Base-by-base conservation (phyloP, 2,797 vertebrate species). In the Takifugu ocellatus region DNA sequence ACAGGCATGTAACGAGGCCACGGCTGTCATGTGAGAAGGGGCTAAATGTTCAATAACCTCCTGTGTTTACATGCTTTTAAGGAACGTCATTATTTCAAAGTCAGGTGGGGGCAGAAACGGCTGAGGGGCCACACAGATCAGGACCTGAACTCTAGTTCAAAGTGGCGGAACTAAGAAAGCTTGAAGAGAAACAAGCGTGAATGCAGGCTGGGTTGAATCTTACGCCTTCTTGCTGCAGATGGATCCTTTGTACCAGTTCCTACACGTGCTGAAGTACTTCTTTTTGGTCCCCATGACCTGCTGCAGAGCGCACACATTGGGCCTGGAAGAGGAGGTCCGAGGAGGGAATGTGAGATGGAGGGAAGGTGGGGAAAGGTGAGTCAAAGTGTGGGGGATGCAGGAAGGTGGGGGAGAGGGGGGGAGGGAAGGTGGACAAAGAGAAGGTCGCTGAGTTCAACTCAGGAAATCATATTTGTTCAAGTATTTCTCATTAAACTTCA, bases 251-350 rank as follows among this genome's bases (percentile, higher is more conserved):
- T 97, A 95, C 97, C 96, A 99, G 90, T 94, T 98, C 82, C 91
- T 93, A 78, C 97, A 99, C 8, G 97, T 98, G 87, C 95, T 98
- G 91, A 97, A 98, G 81, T 98, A 99, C 76, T 95, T 98, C 90
- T 96, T 99, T 61, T 93, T 93, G 44, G 94, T 95, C 51, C 94
- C 95, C 74, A 88, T 63, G 83, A 99, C 92, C 90, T 95, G 93
- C 78, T 99, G 97, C 75, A 98, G 90, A 59, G 97, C 95, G 24
- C 97, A 99, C 70, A 96, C 88, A 10, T 99, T 97, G 74, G 94
- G 94, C 21, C 97, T 98, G 77, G 50, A 50, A 24, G 33, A 10
- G 25, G 44, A 26, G 15, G 6, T 25, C 6, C 2, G 3, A 50
- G 51, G 10, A 50, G 10, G 24, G 58, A 61, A 33, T 49, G 33